These are phyloP conservation scores for Allolobophora icterica DNA, from an alignment of 2,888 invertebrate species.

Conservation along the genomic window DNA sequence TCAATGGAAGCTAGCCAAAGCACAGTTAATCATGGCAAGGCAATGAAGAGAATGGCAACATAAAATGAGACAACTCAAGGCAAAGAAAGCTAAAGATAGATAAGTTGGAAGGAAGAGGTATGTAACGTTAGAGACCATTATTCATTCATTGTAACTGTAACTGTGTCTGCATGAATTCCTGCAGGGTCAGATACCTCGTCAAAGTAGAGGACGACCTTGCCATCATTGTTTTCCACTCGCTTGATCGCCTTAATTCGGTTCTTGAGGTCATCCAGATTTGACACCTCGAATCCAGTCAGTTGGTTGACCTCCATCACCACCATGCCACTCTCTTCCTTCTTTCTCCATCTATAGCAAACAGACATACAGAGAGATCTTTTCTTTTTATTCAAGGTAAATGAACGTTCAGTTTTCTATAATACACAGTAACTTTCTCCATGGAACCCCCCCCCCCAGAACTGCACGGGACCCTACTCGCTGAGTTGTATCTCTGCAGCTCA, in stretches of 20 bases:
- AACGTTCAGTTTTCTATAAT: background rate
- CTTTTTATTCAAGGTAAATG: background rate
- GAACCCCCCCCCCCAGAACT: too few species aligned
- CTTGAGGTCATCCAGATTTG: constrained; percentile 29
- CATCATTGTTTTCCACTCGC: constrained; percentile 1
- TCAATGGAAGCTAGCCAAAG: too few species aligned
- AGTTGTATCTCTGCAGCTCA: too few species aligned
- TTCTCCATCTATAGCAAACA: constrained; percentile 27
- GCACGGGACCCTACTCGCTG: too few species aligned
- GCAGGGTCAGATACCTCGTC: background rate
- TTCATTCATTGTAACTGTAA: background rate
- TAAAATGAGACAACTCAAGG: too few species aligned
- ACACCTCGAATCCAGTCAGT: constrained; percentile 34
- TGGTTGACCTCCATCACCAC: constrained; percentile 35
- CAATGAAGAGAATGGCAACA: too few species aligned
- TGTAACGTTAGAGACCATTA: too few species aligned
- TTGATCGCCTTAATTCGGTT: background rate
- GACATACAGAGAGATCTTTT: background rate
- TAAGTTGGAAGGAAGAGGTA: too few species aligned
- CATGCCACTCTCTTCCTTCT: constrained; percentile 37
- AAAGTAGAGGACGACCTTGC: background rate
- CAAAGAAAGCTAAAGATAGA: too few species aligned
- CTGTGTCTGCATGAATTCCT: background rate
- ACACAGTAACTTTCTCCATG: background rate
- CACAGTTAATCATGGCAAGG: too few species aligned